Base-by-base conservation (phyloP, 1,140 invertebrate species). In the Drosophila takahashii region DNA sequence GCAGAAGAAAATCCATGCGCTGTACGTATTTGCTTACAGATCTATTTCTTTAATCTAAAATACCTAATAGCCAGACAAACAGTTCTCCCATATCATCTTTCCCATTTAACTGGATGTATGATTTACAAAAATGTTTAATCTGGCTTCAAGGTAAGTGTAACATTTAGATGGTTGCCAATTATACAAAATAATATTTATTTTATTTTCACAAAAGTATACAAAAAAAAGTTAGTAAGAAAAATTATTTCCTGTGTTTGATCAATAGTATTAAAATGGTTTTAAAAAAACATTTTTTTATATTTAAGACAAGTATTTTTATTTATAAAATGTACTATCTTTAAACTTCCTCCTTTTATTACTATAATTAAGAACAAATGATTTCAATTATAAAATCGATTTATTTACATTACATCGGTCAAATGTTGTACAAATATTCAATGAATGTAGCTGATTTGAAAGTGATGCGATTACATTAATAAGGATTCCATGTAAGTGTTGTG, bases 321-420 rank as follows among this genome's bases (percentile, higher is more conserved):
- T 32, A 36, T 44, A 22, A 34, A 41, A 3, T n/a, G 32, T n/a
- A 61, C 36, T 41, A 47, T 39, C 2, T n/a, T 39, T 39, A 22
- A 22, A 41, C 37, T 41, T 41, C 37, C n/a, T 11, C 44, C 3
- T n/a, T 52, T 56, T 15, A n/a, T 1, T 26, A 36, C 9, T n/a
- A 26, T 34, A 29, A 67, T 37, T 56, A 16, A 32, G 42, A 37
- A 54, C 22, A 13, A 18, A 22, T 18, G 0, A 13, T 1, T 29
- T 6, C 10, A 42, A 34, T 47, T 56, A 26, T 47, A 34, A 37
- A 18, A 11, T 32, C 7, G 18, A 13, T 69, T 56, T 70, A 69
- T 70, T 70, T 69, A 70, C 66, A 70, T 37, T 37, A 54, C 48
- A 69, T 67, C 47, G 16, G 34, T 69, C 1, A 70, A 69, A 57